A percentile compares a stretch with the other conserved stretches of the same genome.
These are phyloP conservation scores for Holocentrus rufus DNA, from an alignment of 2,797 vertebrate species.

Conservation along the genomic window DNA sequence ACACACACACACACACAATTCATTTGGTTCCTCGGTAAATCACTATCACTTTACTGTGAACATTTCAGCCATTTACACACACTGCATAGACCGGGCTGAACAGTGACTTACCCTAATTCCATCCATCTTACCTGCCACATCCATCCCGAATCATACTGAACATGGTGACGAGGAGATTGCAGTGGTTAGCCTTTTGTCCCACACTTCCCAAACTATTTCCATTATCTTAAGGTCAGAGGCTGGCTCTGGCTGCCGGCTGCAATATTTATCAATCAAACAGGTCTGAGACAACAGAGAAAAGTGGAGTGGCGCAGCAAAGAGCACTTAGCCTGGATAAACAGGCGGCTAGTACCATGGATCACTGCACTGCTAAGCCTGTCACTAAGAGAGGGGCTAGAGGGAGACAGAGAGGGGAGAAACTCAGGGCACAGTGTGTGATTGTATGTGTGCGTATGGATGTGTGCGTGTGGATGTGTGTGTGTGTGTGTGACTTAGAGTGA, in stretches of 20 bases:
- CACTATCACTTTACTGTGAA: slow-evolving; percentile 7
- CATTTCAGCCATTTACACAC: slow-evolving; percentile 16
- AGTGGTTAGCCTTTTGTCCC: slow-evolving; percentile 62
- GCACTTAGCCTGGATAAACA: slow-evolving; percentile 83
- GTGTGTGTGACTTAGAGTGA: slow-evolving; percentile 58
- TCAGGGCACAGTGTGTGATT: slow-evolving; percentile 52
- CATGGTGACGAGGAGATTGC: slow-evolving; percentile 40
- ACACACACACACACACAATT: neutral
- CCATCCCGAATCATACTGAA: slow-evolving; percentile 37
- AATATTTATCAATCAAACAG: slow-evolving; percentile 83
- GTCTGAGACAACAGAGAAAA: slow-evolving; percentile 77
- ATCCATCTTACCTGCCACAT: slow-evolving; percentile 52
- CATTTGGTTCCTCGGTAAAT: slow-evolving; percentile 7
- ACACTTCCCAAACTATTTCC: slow-evolving; percentile 75
- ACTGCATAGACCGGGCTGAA: slow-evolving; percentile 1
- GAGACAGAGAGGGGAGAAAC: slow-evolving; percentile 69
- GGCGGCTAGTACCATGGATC: slow-evolving; percentile 78
- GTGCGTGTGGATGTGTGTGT: slow-evolving; percentile 6
- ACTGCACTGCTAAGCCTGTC: slow-evolving; percentile 80
- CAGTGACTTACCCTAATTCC: slow-evolving; percentile 46
- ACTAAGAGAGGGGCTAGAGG: slow-evolving; percentile 69
- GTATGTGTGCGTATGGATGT: slow-evolving; percentile 37
- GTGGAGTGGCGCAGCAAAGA: slow-evolving; percentile 76
- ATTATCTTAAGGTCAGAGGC: slow-evolving; percentile 79
- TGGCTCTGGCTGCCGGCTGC: slow-evolving; percentile 65